Evolutionary conservation across 2,797 vertebrate species (phyloP).

Genomic region (Aeoliscus strigatus): DNA sequence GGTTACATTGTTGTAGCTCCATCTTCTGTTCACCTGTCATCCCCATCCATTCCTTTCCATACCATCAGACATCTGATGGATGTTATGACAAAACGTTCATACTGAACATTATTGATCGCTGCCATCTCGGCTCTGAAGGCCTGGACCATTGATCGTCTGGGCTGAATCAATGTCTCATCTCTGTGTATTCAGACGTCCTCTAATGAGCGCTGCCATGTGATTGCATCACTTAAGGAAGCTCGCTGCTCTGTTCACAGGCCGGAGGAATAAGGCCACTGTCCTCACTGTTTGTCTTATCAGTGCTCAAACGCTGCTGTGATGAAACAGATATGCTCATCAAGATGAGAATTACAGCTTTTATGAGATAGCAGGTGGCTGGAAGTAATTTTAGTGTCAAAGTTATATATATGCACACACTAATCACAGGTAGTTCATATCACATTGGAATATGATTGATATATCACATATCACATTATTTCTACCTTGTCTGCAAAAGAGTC

Average conservation of each 20-base stretch:
- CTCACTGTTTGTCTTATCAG: slow-evolving; percentile 37
- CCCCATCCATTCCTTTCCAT: slow-evolving; percentile 37
- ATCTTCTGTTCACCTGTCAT: too few relatives aligned
- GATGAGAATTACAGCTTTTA: slow-evolving; percentile 5
- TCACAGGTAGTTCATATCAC: too few relatives aligned
- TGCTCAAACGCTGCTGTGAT: slow-evolving; percentile 15
- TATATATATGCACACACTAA: too few relatives aligned
- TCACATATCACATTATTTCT: too few relatives aligned
- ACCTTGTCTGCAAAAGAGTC: too few relatives aligned
- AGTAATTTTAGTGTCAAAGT: slow-evolving; percentile 3
- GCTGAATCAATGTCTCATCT: slow-evolving; percentile 70
- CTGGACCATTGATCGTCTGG: slow-evolving; percentile 54
- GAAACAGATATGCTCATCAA: slow-evolving; percentile 36
- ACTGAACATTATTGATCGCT: slow-evolving; percentile 63
- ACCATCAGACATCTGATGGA: slow-evolving; percentile 58
- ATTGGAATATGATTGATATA: too few relatives aligned
- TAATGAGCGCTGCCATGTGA: slow-evolving; percentile 61
- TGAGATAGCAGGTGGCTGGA: slow-evolving; percentile 11
- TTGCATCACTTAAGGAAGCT: slow-evolving; percentile 55
- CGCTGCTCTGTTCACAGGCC: slow-evolving; percentile 36
- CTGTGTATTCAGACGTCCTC: slow-evolving; percentile 65
- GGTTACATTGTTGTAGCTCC: too few relatives aligned
- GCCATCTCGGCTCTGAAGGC: slow-evolving; percentile 51
- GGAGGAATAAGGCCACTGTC: slow-evolving; percentile 36
- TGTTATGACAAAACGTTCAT: slow-evolving; percentile 62